Evolutionary conservation across 2,888 invertebrate species (phyloP).

Genomic region (Tethea ocularis): DNA sequence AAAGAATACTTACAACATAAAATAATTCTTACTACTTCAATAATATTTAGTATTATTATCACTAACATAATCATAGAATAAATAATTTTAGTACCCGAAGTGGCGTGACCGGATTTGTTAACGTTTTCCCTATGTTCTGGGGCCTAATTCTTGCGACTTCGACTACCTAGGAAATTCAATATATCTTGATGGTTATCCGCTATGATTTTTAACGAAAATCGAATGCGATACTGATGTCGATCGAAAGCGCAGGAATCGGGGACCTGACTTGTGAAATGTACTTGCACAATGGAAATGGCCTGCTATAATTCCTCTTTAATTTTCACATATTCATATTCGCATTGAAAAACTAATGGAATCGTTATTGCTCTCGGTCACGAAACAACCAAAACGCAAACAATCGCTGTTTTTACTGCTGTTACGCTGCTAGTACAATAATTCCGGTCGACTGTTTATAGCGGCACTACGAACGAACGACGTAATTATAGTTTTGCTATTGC

Average conservation of each 20-base stretch:
- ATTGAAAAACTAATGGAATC: conserved; percentile 64
- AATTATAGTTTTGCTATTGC: conserved; percentile 51
- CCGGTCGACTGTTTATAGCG: conserved; percentile 56
- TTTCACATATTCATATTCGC: conserved; percentile 59
- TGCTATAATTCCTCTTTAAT: conserved; percentile 52
- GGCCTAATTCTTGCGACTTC: too few relatives aligned
- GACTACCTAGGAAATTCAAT: too few relatives aligned
- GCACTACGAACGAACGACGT: conserved; percentile 48
- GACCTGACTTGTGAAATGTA: conserved; percentile 30
- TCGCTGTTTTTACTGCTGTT: conserved; percentile 49
- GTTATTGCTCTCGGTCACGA: conserved; percentile 69
- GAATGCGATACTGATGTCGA: too few relatives aligned
- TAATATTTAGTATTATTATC: neutral
- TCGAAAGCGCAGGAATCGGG: too few relatives aligned
- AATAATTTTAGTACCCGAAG: conserved; percentile 23
- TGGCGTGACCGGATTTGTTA: conserved; percentile 48
- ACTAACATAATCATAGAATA: conserved; percentile 7
- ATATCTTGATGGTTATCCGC: too few relatives aligned
- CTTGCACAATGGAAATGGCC: conserved; percentile 43
- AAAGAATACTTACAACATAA: too few relatives aligned
- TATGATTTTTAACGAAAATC: too few relatives aligned
- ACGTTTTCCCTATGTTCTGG: conserved; percentile 28
- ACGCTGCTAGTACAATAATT: conserved; percentile 45
- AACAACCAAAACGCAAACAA: conserved; percentile 56
- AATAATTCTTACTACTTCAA: too few relatives aligned